Evolutionary conservation across 1,140 invertebrate genomes (phyloP), one percentile per base, ranked within the genome.

Genomic region (Steinernema feltiae): DNA sequence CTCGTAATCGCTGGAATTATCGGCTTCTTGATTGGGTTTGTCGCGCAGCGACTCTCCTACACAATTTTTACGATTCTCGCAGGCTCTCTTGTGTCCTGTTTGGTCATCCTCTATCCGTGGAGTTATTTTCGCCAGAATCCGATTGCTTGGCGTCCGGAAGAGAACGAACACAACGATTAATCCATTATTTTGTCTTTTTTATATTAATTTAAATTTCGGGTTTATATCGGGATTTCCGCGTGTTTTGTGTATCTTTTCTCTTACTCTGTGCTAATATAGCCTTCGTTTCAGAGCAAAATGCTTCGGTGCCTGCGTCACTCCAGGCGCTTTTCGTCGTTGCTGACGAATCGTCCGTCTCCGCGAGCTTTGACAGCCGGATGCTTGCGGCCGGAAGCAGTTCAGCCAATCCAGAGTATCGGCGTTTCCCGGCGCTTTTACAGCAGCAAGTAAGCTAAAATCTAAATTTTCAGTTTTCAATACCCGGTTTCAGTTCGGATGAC

Each of bases 1-100:
- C 63, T 80, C 31, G 72, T 79, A 27, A 21, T 80, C 18, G 29
- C 78, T 24, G 79, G 79, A 35, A 70, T 80, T 30, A 70, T 80
- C 71, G 79, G 79, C 1, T 80, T 80, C 78, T 18, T 48, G 21
- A 63, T 80, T n/a, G 79, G 79, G 1, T 80, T 41, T 75, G 48
- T 21, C 24, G 74, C 78, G 24, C 79, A 80, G 46, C 79, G 80
- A 29, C 78, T 80, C 12, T 80, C 79, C 17, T 53, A 80, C 32
- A 76, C 79, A 0, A 72, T 80, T n/a, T 80, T 63, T 70, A 80
- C 31, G 0, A 75, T 76, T 1, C 18, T 2, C 30, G 18, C 15
- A 21, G 75, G 32, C 29, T 76, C 76, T 32, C 2, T 46, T 29
- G 24, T 63, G 7, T 63, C 53, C 53, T 63, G 53, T 27, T 21